These are phyloP conservation scores for Tragelaphus buxtoni DNA, from an alignment of 2,113 vertebrate species.

Conservation along the genomic window DNA sequence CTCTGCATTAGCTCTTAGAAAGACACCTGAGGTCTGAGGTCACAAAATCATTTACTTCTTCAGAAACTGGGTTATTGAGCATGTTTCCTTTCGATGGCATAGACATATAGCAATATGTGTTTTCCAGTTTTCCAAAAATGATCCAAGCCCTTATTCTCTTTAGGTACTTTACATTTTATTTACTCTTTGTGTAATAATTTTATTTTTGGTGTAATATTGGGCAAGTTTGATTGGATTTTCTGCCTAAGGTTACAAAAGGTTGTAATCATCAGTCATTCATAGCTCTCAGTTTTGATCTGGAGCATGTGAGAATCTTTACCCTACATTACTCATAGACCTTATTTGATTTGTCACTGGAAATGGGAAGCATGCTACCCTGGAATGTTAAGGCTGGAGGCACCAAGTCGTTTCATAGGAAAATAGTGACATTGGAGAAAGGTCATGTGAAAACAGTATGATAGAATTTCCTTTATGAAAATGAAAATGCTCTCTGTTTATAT, in stretches of 20 bases:
- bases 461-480: background rate
- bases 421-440: background rate
- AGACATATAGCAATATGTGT: background rate
- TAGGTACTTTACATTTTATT: slow-evolving; percentile 23
- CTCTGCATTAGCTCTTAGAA: background rate
- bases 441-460: background rate
- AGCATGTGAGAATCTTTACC: background rate
- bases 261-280: background rate
- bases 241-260: background rate
- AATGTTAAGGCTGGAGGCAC: background rate
- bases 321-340: background rate
- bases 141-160: background rate
- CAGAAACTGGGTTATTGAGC: background rate
- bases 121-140: background rate
- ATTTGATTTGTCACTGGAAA: background rate
- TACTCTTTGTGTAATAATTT: background rate
- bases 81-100: background rate
- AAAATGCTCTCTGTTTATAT: background rate
- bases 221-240: background rate
- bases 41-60: background rate
- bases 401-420: background rate
- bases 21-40: background rate
- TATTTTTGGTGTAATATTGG: background rate
- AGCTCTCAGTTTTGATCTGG: background rate
- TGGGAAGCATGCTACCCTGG: background rate